Percentiles rank a stretch among this genome's conserved stretches.
phyloP scores from a whole-genome alignment of 2,888 invertebrate species.

The Tupiocoris notatus region DNA sequence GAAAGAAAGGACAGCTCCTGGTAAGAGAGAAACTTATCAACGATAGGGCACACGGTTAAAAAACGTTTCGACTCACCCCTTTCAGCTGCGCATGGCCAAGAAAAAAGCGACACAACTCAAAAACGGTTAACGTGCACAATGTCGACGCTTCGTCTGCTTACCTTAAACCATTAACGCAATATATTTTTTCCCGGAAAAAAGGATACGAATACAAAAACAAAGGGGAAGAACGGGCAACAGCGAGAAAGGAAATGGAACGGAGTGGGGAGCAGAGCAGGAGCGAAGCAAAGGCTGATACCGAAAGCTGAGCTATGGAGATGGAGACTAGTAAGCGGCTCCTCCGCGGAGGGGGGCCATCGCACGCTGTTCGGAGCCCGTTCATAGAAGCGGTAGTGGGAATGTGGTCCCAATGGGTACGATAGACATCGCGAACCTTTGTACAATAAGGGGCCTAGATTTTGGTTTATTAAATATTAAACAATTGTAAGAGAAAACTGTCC shows the following conservation, averaged over 20 bases:
- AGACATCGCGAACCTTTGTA: no score
- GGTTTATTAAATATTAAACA: no score
- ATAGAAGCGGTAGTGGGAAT: no score
- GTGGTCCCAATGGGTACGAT: no score
- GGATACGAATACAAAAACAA: slow-evolving; percentile 41
- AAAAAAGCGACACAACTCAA: no score
- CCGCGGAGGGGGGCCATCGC: slow-evolving; percentile 12
- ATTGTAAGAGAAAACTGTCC: no score
- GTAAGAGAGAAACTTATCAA: background rate
- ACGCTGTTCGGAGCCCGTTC: background rate
- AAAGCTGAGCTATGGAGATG: slow-evolving; percentile 39
- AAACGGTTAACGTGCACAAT: no score
- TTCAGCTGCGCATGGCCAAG: background rate
- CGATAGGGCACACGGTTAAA: background rate
- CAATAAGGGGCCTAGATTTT: no score
- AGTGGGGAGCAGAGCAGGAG: slow-evolving; percentile 43
- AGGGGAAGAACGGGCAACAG: slow-evolving; percentile 44
- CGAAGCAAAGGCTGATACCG: slow-evolving; percentile 36
- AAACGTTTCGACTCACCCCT: background rate
- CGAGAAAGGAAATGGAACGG: slow-evolving; percentile 46
- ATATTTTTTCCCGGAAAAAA: slow-evolving; percentile 37
- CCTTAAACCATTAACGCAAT: slow-evolving; percentile 43
- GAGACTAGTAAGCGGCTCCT: slow-evolving; percentile 26
- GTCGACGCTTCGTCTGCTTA: slow-evolving; percentile 14
- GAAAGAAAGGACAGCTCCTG: background rate